Conservation (phyloP, 2,113 vertebrate species). For the Procavia capensis region DNA sequence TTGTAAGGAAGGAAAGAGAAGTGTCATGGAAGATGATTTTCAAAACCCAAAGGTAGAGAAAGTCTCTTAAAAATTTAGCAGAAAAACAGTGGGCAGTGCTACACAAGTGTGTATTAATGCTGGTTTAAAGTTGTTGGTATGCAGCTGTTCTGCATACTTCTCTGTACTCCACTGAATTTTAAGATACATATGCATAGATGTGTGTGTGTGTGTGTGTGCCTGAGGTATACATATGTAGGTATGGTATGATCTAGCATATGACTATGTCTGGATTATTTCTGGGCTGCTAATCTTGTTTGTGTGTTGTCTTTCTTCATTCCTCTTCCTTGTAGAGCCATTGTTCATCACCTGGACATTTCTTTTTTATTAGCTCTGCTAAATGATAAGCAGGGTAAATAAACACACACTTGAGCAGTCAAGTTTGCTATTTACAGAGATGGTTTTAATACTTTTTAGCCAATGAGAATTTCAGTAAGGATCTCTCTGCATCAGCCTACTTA, state of each 20-base stretch:
- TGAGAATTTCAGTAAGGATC: neutral
- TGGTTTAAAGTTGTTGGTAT: neutral
- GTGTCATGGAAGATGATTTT: neutral
- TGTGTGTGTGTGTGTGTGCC: too few relatives aligned
- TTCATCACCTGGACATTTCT: conserved; percentile 11
- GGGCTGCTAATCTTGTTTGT: neutral
- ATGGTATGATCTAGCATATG: neutral
- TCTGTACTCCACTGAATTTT: neutral
- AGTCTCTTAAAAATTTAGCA: conserved; percentile 13
- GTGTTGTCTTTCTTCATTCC: conserved; percentile 49
- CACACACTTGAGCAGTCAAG: conserved; percentile 8
- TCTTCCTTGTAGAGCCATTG: neutral
- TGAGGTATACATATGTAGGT: neutral
- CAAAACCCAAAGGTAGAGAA: conserved; percentile 41
- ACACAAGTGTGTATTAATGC: neutral
- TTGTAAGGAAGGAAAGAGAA: conserved; percentile 44
- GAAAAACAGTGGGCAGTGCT: neutral
- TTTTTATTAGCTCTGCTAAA: conserved; percentile 41
- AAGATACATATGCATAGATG: conserved; percentile 7
- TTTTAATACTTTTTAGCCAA: neutral
- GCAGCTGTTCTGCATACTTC: neutral
- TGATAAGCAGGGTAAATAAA: conserved; percentile 48
- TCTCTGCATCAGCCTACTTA: neutral
- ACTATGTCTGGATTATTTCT: conserved; percentile 38
- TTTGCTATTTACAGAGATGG: conserved; percentile 34